Conservation (phyloP, 2,113 vertebrate genomes). For the Fukomys damarensis region DNA sequence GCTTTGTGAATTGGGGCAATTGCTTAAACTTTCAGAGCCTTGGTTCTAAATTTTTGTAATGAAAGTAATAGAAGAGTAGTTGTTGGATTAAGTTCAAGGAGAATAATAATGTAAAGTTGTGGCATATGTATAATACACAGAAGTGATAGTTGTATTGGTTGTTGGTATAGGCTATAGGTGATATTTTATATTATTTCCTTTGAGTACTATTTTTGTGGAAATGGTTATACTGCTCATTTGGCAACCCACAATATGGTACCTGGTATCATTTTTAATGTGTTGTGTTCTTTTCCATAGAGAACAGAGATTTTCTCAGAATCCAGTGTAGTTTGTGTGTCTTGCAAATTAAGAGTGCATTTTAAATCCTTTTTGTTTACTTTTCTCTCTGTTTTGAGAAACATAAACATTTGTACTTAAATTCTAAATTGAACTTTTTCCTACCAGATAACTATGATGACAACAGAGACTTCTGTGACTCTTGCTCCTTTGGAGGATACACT, state of each 20-base stretch:
- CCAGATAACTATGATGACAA: conserved; percentile 93
- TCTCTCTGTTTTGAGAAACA: conserved; percentile 43
- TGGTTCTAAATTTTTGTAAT: background rate
- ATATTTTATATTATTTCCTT: conserved; percentile 12
- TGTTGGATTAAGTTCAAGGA: background rate
- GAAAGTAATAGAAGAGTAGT: background rate
- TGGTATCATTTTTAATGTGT: conserved; percentile 43
- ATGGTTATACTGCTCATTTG: background rate
- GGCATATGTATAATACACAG: background rate
- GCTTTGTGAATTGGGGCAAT: background rate
- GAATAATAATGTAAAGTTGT: conserved; percentile 5
- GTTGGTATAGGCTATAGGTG: background rate
- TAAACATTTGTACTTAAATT: conserved; percentile 37
- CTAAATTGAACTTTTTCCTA: conserved; percentile 60
- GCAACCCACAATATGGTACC: background rate
- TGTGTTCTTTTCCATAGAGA: conserved; percentile 6
- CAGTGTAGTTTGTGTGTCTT: background rate
- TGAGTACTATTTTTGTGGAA: conserved; percentile 2
- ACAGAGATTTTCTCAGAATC: background rate
- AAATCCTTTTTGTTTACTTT: background rate
- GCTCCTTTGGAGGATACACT: conserved; percentile 88
- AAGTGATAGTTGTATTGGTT: background rate
- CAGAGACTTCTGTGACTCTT: conserved; percentile 87
- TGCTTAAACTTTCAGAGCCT: conserved; percentile 10
- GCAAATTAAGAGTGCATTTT: conserved; percentile 33